Conservation (phyloP, 2,888 invertebrate species). For the Callyntrura guangdongensis region DNA sequence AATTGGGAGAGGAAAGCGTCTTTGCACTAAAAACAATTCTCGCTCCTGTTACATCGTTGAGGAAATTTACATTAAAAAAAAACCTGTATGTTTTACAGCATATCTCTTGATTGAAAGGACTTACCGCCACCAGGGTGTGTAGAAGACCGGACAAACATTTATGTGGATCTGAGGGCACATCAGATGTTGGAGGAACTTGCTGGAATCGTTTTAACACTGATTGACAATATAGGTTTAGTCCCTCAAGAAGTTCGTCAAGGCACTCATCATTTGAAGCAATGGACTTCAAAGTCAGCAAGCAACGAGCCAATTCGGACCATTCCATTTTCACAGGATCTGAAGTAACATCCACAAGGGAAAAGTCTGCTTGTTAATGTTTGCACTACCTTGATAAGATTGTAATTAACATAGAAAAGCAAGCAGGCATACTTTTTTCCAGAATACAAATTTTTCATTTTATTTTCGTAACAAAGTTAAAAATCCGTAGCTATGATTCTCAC, state of each 20-base stretch:
- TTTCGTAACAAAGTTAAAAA: too few relatives aligned
- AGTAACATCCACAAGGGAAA: too few relatives aligned
- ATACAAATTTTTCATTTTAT: not conserved
- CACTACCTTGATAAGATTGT: not conserved
- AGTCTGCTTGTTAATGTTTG: not conserved
- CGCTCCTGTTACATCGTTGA: too few relatives aligned
- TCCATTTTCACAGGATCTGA: slow-evolving; percentile 84
- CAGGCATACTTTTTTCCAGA: not conserved
- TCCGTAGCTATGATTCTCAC: too few relatives aligned
- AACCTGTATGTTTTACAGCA: not conserved
- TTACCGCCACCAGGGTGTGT: slow-evolving; percentile 83
- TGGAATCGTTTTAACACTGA: slow-evolving; percentile 84
- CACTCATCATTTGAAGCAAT: slow-evolving; percentile 85
- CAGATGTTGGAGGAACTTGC: slow-evolving; percentile 84
- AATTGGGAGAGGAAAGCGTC: too few relatives aligned
- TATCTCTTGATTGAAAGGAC: not conserved
- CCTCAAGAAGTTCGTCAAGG: slow-evolving; percentile 85
- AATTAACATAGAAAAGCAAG: not conserved
- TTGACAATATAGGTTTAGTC: slow-evolving; percentile 83
- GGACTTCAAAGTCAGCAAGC: slow-evolving; percentile 84
- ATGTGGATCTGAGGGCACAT: slow-evolving; percentile 84
- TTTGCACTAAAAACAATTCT: too few relatives aligned
- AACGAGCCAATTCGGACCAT: slow-evolving; percentile 84
- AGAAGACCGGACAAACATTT: slow-evolving; percentile 84
- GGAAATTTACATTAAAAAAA: not conserved